Evolutionary conservation across 2,888 invertebrate species (phyloP), one percentile per base, ranked within the genome.

Genomic region (Thyatira batis): DNA sequence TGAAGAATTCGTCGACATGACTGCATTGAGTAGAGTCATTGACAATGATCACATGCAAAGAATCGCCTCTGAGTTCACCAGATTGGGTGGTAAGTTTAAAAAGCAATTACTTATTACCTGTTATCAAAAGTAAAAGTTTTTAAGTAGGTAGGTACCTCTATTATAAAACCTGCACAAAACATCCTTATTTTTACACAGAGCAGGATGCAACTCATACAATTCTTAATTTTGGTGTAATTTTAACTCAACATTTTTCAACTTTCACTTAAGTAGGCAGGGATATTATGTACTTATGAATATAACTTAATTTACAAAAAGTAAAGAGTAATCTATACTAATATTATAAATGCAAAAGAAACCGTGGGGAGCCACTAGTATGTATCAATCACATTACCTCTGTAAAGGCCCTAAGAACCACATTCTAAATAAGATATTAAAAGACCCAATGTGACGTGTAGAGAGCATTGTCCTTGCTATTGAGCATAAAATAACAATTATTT

Each of bases 41-140:
- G 84, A 82, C 52, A 68, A 82, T 63, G 82, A 84, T 30, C 80
- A 85, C 57, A 87, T 90, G 85, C 65, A 75, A 55, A 80, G 68
- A 52, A 92, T 93, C 58, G 73, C 78, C 20, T 71, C 80, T 2
- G 92, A 93, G 69, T 92, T 92, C 67, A 73, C 72, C 55, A 82
- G 93, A 60, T 65, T 93, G 54, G 78, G 82, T 79, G 92, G 93
- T 92, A 80, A 80, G 76, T 67, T 5, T 46, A 13, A 6, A 39
- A 33, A 13, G 2, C 2, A 17, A 39, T 11, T 2, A 3, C 1
- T 1, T 2, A 6, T 1, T n/a, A 39, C 5, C 33, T 33, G 6
- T n/a, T n/a, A 6, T 33, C 17, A 8, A 39, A 39, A 39, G n/a
- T 39, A 1, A 17, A 39, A n/a, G n/a, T 8, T 39, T 8, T 17